Evolutionary conservation across 2,888 invertebrate species (phyloP), one percentile per base, ranked within the genome.

Genomic region (Epistrophe grossulariae): DNA sequence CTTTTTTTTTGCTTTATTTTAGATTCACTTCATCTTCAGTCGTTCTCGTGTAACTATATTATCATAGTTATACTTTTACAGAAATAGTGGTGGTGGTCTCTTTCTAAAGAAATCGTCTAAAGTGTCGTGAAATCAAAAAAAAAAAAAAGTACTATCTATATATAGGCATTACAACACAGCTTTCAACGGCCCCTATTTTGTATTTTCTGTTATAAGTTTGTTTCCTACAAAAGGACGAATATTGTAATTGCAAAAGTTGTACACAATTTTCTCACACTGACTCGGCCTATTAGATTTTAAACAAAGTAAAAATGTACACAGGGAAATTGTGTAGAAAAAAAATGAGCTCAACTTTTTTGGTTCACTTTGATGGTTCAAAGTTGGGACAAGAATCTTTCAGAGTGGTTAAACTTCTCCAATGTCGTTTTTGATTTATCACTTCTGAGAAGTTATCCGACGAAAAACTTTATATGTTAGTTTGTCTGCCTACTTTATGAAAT

Each of bases 121-220:
- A 84, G 77, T 77, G 74, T 79, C 73, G 74, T 78, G 71, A 81
- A 78, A 85, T 81, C 70, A 81, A 78, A 74, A 77, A 81, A 24
- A 24, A 81, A 78, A 79, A 77, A 81, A 77, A 81, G 59, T 73
- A 4, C 8, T 10, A 48, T 10, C 17, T 17, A 17, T 9, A 64
- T 55, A 59, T 55, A 38, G 28, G 57, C 24, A 28, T 68, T 68
- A 60, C 55, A 59, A 31, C n/a, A n/a, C 35, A 15, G 9, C 77
- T 35, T 19, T 13, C 48, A 57, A 38, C 43, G 24, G 6, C 24
- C 24, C 35, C 9, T 52, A 40, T 52, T 19, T 52, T 38, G 35
- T 52, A 43, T 38, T 38, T 35, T 52, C 15, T 40, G 6, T 52
- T 68, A 24, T 38, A 19, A 66, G 28, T 28, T 48, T 50, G 4